Conservation (phyloP, 2,888 invertebrate species). For the Lithophane leautieri region DNA sequence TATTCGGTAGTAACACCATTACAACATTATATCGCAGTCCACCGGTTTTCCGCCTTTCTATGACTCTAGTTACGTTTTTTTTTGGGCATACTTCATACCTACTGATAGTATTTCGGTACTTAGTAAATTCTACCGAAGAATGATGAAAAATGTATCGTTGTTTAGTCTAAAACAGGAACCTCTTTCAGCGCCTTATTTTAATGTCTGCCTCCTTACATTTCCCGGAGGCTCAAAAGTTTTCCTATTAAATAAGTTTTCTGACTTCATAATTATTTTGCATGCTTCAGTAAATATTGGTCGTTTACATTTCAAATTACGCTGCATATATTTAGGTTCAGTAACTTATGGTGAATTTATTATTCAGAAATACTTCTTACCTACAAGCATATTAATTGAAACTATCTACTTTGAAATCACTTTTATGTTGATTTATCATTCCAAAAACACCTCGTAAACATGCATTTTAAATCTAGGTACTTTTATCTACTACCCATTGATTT, state of each 20-base stretch:
- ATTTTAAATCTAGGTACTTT: neutral
- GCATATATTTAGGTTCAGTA: neutral
- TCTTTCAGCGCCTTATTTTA: neutral
- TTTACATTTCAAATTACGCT: neutral
- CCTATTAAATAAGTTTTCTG: conserved; percentile 9
- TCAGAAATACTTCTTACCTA: neutral
- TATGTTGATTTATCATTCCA: neutral
- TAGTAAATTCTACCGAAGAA: neutral
- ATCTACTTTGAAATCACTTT: neutral
- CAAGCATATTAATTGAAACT: neutral
- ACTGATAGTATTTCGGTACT: neutral
- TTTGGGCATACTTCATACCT: no score
- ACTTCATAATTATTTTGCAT: conserved; percentile 8
- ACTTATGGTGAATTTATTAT: neutral
- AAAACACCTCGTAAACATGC: neutral
- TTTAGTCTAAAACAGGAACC: conserved; percentile 9
- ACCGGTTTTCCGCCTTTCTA: neutral
- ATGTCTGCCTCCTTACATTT: neutral
- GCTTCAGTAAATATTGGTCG: conserved; percentile 1
- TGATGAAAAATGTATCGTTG: neutral
- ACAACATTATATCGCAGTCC: neutral
- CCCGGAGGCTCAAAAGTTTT: conserved; percentile 3
- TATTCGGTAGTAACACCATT: no score
- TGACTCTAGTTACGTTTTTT: neutral
- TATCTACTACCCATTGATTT: neutral